Conservation (phyloP, 2,888 invertebrate genomes). For the Eudasyphora cyanicolor region DNA sequence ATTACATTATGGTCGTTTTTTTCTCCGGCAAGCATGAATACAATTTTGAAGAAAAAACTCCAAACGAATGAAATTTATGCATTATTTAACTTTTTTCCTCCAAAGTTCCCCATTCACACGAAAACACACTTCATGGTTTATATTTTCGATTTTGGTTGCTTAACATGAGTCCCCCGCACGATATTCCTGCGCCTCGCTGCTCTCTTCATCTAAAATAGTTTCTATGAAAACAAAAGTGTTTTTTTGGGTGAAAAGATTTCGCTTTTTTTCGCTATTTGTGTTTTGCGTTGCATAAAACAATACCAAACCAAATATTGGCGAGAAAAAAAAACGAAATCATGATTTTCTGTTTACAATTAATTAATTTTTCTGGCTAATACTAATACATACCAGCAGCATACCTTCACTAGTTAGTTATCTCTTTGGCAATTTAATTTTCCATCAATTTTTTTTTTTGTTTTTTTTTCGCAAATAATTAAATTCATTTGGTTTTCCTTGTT, state of each 20-base stretch:
- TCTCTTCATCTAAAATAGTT: background rate
- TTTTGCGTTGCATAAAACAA: slow-evolving; percentile 12
- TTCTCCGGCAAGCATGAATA: slow-evolving; percentile 51
- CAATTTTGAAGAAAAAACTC: slow-evolving; percentile 41
- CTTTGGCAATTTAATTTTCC: background rate
- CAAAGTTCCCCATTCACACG: background rate
- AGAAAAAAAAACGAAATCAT: slow-evolving; percentile 16
- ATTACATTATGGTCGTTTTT: slow-evolving; percentile 50
- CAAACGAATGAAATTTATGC: slow-evolving; percentile 45
- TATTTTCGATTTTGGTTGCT: slow-evolving; percentile 5
- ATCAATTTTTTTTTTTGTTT: slow-evolving; percentile 4
- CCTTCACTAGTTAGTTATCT: slow-evolving; percentile 11
- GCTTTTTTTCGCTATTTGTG: slow-evolving; percentile 2
- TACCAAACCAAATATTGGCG: background rate
- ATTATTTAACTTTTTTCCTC: slow-evolving; percentile 61
- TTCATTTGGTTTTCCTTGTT: slow-evolving; percentile 26
- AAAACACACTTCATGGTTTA: slow-evolving; percentile 25
- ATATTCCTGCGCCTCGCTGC: background rate
- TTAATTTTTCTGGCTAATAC: slow-evolving; percentile 27
- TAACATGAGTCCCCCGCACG: background rate
- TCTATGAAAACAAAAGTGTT: slow-evolving; percentile 23
- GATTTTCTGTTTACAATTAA: slow-evolving; percentile 29
- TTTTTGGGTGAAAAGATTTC: slow-evolving; percentile 5
- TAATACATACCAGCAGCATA: slow-evolving; percentile 3
- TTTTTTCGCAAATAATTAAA: slow-evolving; percentile 22